These are phyloP conservation scores for Arvicanthis niloticus DNA, from an alignment of 2,113 vertebrate species.

Conservation along the genomic window DNA sequence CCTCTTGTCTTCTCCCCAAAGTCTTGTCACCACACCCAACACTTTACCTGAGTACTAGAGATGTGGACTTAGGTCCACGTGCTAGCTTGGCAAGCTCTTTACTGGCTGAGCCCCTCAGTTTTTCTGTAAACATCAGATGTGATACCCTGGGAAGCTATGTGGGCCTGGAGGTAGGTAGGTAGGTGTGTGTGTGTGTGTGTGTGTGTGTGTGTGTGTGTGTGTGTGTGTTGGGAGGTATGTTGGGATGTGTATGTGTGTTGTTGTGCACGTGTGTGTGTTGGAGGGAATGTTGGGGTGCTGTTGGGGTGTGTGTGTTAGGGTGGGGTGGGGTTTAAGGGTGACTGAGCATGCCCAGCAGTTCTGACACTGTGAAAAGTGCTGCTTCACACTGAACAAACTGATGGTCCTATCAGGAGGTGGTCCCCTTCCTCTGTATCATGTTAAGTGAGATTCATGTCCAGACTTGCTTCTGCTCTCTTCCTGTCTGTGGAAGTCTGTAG, in stretches of 20 bases:
- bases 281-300: not conserved
- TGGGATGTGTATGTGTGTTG: not conserved
- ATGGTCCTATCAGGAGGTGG: not conserved
- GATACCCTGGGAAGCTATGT: not conserved
- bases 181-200: no score
- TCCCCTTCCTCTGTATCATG: not conserved
- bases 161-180: not conserved
- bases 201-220: not conserved
- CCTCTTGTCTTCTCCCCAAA: not conserved
- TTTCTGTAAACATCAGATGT: not conserved
- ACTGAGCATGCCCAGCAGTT: not conserved
- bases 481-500: not conserved
- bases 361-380: not conserved
- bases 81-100: not conserved
- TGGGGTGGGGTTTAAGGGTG: not conserved
- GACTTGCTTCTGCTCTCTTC: not conserved
- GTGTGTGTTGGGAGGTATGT: not conserved
- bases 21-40: not conserved
- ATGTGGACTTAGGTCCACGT: not conserved
- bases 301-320: not conserved
- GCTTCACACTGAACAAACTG: not conserved
- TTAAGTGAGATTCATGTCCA: no score
- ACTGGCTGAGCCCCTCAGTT: not conserved
- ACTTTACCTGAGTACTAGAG: not conserved
- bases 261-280: not conserved